phyloP scores from a whole-genome alignment of 2,797 vertebrate genomes.

The Mus caroli region DNA sequence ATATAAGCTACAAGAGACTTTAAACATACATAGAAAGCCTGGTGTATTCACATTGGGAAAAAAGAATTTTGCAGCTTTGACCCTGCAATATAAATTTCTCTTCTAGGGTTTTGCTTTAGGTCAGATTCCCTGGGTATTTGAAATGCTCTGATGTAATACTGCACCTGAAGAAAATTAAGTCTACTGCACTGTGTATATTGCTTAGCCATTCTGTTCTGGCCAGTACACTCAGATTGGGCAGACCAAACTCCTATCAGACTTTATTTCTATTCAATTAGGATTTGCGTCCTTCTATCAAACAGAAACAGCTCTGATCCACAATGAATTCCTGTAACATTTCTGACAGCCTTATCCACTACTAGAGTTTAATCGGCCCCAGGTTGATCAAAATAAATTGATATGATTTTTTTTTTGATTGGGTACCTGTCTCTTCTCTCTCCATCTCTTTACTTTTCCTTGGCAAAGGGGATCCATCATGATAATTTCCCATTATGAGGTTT shows the following conservation, averaged over 20 bases:
- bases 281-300: slow-evolving; percentile 52
- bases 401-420: slow-evolving; percentile 86
- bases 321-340: slow-evolving; percentile 62
- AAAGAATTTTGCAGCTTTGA: background rate
- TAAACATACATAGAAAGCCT: background rate
- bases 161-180: background rate
- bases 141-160: background rate
- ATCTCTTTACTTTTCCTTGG: slow-evolving; percentile 78
- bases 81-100: background rate
- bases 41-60: background rate
- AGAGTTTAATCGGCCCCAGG: slow-evolving; percentile 76
- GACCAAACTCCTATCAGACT: background rate
- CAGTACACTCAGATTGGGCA: background rate
- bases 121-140: background rate
- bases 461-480: slow-evolving; percentile 89
- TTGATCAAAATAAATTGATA: slow-evolving; percentile 80
- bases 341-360: slow-evolving; percentile 77
- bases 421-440: slow-evolving; percentile 80
- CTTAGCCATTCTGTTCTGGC: background rate
- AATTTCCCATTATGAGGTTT: slow-evolving; percentile 89
- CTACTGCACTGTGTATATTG: background rate
- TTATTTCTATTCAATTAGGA: slow-evolving; percentile 54
- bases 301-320: slow-evolving; percentile 65
- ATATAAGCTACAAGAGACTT: background rate
- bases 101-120: background rate